Percentiles rank a stretch among this genome's conserved stretches.
These are phyloP conservation scores for Microcebus murinus DNA, from an alignment of 2,113 vertebrate species.

Conservation along the genomic window DNA sequence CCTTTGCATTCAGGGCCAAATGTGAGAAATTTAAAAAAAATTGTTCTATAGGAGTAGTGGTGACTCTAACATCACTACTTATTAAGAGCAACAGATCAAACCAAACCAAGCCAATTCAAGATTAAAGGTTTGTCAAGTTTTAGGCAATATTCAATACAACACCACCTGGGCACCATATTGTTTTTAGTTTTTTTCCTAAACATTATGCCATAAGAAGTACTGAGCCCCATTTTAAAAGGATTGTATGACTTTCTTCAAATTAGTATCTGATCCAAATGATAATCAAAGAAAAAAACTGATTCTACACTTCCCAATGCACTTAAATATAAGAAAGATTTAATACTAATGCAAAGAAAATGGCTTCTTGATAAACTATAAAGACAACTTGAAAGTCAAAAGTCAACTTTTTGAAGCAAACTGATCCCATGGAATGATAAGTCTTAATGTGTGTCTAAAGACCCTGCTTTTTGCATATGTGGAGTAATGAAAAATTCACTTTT, in stretches of 20 bases:
- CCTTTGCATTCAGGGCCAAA: conserved; percentile 8
- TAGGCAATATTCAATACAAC: conserved; percentile 7
- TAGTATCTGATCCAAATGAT: neutral
- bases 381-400: conserved; percentile 48
- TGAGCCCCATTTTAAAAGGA: neutral
- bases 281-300: neutral
- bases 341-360: conserved; percentile 26
- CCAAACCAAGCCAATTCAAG: neutral
- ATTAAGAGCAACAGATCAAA: conserved; percentile 40
- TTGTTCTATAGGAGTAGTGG: neutral
- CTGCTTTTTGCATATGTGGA: neutral
- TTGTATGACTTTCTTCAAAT: neutral
- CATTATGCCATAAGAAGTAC: neutral
- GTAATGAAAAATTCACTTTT: conserved; percentile 13
- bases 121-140: conserved; percentile 35
- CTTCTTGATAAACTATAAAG: conserved; percentile 41
- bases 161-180: neutral
- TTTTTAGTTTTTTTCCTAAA: neutral
- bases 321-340: conserved; percentile 24
- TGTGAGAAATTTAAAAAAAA: neutral
- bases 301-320: neutral
- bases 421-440: neutral
- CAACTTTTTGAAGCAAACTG: neutral
- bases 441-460: neutral
- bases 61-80: conserved; percentile 38